These are phyloP conservation scores for Nyctibius grandis DNA, from an alignment of 2,797 vertebrate species.

Conservation along the genomic window DNA sequence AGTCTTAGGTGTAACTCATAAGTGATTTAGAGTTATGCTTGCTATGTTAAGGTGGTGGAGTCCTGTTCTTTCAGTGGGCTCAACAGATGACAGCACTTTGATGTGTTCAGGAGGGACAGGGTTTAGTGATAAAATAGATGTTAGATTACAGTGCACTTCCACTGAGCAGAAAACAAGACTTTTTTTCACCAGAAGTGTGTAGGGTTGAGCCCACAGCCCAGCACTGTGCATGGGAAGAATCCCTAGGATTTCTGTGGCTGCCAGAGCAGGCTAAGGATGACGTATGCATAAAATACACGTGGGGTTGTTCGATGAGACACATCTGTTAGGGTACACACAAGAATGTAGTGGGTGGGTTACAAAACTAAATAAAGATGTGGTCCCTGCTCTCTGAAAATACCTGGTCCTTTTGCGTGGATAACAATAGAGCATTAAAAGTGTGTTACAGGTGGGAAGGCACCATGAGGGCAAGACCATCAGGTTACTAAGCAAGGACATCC, in stretches of 20 bases:
- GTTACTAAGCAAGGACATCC: not conserved
- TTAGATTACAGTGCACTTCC: not conserved
- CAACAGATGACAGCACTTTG: not conserved
- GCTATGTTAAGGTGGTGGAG: accelerated
- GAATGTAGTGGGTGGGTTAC: not conserved
- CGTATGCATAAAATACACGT: accelerated
- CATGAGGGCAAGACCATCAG: not conserved
- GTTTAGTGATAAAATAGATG: not conserved
- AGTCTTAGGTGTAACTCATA: not conserved
- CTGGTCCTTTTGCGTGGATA: accelerated
- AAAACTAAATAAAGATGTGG: not conserved
- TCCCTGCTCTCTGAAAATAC: not conserved
- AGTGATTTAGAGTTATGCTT: not conserved
- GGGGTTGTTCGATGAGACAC: accelerated
- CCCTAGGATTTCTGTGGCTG: not conserved
- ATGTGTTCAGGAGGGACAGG: accelerated
- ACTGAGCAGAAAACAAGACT: not conserved
- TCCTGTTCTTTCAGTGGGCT: not conserved
- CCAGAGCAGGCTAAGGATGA: not conserved
- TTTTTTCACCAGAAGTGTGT: not conserved
- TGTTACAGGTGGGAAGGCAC: not conserved
- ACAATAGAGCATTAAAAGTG: not conserved
- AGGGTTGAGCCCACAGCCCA: not conserved
- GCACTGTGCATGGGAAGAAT: accelerated
- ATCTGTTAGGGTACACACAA: accelerated